A percentile compares a stretch with the other conserved stretches of the same genome.
Conservation (phyloP, 2,888 invertebrate genomes). For the Drosophila stalkeri region DNA sequence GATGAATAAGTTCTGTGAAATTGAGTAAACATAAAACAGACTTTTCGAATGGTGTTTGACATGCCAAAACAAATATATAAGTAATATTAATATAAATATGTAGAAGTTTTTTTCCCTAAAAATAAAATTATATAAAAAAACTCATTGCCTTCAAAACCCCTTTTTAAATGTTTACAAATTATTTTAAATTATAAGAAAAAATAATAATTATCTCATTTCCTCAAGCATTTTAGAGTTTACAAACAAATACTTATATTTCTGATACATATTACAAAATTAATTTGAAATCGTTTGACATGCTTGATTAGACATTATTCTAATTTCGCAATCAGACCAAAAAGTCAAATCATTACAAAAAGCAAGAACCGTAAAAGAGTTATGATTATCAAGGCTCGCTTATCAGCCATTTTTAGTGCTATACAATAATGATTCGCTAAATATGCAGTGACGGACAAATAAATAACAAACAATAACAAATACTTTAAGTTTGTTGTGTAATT, state of each 20-base stretch:
- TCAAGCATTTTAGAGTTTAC: too few species aligned
- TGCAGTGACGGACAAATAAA: slow-evolving; percentile 23
- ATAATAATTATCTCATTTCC: too few species aligned
- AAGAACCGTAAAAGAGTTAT: neutral
- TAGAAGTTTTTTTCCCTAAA: too few species aligned
- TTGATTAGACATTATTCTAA: neutral
- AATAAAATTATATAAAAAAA: too few species aligned
- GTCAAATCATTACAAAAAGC: slow-evolving; percentile 3
- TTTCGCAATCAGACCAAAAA: slow-evolving; percentile 17
- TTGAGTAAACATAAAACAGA: neutral
- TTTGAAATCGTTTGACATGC: too few species aligned
- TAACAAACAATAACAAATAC: slow-evolving; percentile 19
- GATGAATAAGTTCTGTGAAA: neutral
- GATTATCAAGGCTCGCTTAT: slow-evolving; percentile 32
- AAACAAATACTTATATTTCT: too few species aligned
- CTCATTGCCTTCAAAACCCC: too few species aligned
- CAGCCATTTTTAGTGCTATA: slow-evolving; percentile 24
- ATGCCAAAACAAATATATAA: too few species aligned
- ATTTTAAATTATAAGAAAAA: too few species aligned
- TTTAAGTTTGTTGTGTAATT: slow-evolving; percentile 50
- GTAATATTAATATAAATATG: too few species aligned
- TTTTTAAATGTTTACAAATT: too few species aligned
- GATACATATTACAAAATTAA: too few species aligned
- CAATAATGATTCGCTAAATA: slow-evolving; percentile 40
- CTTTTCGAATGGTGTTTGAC: neutral